Evolutionary conservation across 2,797 vertebrate genomes (phyloP), one percentile per base, ranked within the genome.

Genomic region (Meriones psammophilus): DNA sequence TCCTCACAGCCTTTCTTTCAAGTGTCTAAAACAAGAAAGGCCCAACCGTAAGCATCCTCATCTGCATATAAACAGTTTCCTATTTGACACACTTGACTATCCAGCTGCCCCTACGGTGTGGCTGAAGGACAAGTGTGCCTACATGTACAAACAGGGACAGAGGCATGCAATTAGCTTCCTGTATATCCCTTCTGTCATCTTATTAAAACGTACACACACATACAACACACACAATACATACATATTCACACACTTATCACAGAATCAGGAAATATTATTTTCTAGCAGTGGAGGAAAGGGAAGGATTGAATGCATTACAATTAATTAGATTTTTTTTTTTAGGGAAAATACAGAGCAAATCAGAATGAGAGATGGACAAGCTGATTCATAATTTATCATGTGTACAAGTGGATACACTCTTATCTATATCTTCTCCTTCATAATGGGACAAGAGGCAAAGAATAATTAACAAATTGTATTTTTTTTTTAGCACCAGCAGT

Each of bases 341-440:
- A 15, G 83, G 87, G n/a, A 83, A 81, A 66, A 64, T 30, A 58
- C 5, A 60, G 42, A 94, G 50, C 73, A 88, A 5, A 33, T 1
- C 15, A 85, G 62, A 92, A 78, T 33, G 60, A 89, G 28, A 88
- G 62, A 84, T 26, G 22, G 33, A 62, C n/a, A 97, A 92, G 76
- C 13, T 46, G 46, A 90, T 17, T 15, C n/a, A 71, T n/a, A 89
- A 74, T 36, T 83, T 36, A 73, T 14, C 58, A 22, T 26, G 13
- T 58, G 36, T 66, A 89, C 56, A 85, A 28, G 15, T 9, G 10
- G 66, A 56, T 24, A 64, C 8, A 8, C 2, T 69, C 14, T 28
- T 84, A 58, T 60, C 64, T 93, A 20, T 56, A 80, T 58, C 69
- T 73, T 80, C 17, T 18, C 36, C 46, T 39, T 77, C 24, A 87